A percentile compares a stretch with the other conserved stretches of the same genome.
These are phyloP conservation scores for Erynnis tages DNA, from an alignment of 2,888 invertebrate species.

Conservation along the genomic window DNA sequence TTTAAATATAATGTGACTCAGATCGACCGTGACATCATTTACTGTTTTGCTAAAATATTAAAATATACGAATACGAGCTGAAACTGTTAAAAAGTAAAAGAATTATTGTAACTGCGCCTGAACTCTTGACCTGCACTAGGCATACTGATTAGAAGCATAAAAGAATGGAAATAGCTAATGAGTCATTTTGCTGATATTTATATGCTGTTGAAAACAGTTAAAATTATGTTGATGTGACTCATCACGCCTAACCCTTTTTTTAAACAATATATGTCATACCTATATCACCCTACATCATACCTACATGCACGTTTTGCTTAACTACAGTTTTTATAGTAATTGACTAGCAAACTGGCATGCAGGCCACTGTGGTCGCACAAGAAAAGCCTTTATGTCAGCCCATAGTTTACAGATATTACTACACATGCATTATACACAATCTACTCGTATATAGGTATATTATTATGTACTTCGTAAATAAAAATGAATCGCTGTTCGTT, in stretches of 20 bases:
- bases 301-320: too few species aligned
- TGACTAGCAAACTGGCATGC: too few species aligned
- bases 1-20: constrained; percentile 67
- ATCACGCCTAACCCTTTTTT: constrained; percentile 30
- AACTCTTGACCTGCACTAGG: constrained; percentile 72
- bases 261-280: background rate
- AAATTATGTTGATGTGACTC: constrained; percentile 29
- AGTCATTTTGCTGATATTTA: constrained; percentile 49
- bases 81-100: constrained; percentile 67
- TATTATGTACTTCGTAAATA: too few species aligned
- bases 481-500: too few species aligned
- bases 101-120: constrained; percentile 72
- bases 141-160: constrained; percentile 42
- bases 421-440: too few species aligned
- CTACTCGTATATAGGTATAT: too few species aligned
- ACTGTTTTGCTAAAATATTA: constrained; percentile 55
- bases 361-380: too few species aligned
- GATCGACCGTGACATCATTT: constrained; percentile 69
- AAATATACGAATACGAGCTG: constrained; percentile 37
- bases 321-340: too few species aligned
- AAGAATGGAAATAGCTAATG: constrained; percentile 47
- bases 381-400: too few species aligned
- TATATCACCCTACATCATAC: too few species aligned
- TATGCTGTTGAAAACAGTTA: constrained; percentile 5
- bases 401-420: too few species aligned